phyloP scores from a whole-genome alignment of 2,797 vertebrate species.

The Halcyon badia region DNA sequence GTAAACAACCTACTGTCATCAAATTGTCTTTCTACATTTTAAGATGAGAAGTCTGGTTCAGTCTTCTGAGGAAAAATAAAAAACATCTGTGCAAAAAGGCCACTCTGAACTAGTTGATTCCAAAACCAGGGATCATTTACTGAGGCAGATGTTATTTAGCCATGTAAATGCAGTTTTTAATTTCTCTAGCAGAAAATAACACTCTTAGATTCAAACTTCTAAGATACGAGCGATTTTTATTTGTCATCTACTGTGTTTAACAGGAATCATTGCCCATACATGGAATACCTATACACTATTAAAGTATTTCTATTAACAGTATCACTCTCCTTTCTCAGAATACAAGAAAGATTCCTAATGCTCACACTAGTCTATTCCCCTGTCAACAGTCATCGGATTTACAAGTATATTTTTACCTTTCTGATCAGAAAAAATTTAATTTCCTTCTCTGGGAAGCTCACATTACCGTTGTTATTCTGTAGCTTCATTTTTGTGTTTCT shows the following conservation, averaged over 20 bases:
- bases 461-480: not conserved
- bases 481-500: not conserved
- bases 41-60: not conserved
- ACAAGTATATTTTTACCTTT: not conserved
- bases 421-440: not conserved
- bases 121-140: not conserved
- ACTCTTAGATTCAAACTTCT: not conserved
- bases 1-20: not conserved
- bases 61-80: not conserved
- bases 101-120: not conserved
- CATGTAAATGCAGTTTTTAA: not conserved
- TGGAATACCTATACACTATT: not conserved
- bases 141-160: not conserved
- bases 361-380: not conserved
- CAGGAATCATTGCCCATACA: not conserved
- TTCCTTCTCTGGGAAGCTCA: not conserved
- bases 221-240: not conserved
- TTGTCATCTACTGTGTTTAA: not conserved
- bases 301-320: not conserved
- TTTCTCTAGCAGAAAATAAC: not conserved
- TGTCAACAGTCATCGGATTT: not conserved
- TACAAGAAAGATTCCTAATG: not conserved
- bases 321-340: not conserved
- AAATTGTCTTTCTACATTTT: not conserved
- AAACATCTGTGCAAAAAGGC: not conserved